Percentiles rank a stretch among this genome's conserved stretches.
phyloP scores from a whole-genome alignment of 1,140 invertebrate species.

The Drosophila nigromelanica region DNA sequence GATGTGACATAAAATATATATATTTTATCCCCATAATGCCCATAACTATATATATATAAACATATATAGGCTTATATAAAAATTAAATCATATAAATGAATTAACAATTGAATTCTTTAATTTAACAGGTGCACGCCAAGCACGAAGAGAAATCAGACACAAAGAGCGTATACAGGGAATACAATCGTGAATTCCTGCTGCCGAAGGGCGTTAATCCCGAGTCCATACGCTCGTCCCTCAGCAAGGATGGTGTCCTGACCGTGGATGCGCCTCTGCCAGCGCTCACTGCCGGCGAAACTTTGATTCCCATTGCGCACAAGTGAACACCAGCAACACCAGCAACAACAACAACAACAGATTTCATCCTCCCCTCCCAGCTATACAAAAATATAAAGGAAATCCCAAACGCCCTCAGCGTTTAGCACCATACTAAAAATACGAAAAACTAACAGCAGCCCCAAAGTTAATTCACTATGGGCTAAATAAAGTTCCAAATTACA shows the following conservation, averaged over 20 bases:
- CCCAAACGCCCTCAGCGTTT: background rate
- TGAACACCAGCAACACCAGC: constrained; percentile 77
- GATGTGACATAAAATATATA: no score
- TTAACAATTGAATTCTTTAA: no score
- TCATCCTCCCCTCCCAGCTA: background rate
- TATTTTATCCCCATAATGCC: no score
- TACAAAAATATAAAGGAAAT: background rate
- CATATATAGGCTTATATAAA: no score
- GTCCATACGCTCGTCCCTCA: constrained; percentile 94
- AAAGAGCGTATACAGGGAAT: constrained; percentile 97
- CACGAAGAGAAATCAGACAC: constrained; percentile 98
- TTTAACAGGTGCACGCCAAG: constrained; percentile 95
- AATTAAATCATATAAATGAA: no score
- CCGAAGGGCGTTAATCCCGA: constrained; percentile 97
- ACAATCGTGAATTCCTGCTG: constrained; percentile 97
- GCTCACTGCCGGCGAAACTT: constrained; percentile 88
- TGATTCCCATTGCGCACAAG: constrained; percentile 92
- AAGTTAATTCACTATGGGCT: background rate
- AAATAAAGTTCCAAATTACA: constrained; percentile 18
- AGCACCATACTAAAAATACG: constrained; percentile 16
- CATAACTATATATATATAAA: no score
- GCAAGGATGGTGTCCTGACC: constrained; percentile 96
- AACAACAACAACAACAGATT: background rate
- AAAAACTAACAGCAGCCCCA: background rate
- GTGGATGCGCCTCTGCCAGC: constrained; percentile 96